Base-by-base conservation (phyloP, 2,797 vertebrate species). In the Prunella strophiata region DNA sequence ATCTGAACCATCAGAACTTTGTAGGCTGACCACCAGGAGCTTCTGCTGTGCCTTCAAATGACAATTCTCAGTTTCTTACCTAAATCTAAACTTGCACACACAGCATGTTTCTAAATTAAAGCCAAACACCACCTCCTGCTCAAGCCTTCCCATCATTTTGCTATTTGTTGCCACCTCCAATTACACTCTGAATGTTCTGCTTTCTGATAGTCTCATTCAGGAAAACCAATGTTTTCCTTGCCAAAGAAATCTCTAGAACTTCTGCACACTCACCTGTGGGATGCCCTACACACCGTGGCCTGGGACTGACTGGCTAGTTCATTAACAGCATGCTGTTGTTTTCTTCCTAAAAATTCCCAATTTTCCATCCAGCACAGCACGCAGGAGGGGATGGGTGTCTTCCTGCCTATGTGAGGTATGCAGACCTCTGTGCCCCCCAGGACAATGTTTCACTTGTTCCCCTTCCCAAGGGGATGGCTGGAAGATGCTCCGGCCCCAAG, bases 361-460 rank as follows among this genome's bases (percentile, higher is more conserved):
- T 57, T 83, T 85, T 81, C 65, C 7, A 2, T 14, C 17, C 58
- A 54, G 76, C 45, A 15, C 50, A 34, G 42, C 43, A 18, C 6
- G 22, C 16, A 61, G 79, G 59, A 73, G 54, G 70, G 30, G 73
- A 61, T 29, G 21, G 22, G 74, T 73, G 73, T 61, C 94, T 88
- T 74, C 84, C 91, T 85, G 48, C 76, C 91, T 85, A 9, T 79
- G 86, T 73, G 89, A 96, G 79, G 91, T 50, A 95, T 91, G 96
- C 91, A 91, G 94, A 93, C 85, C 52, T 83, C 86, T 95, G 45
- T 96, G 95, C 83, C 93, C 89, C 71, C 84, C 94, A 91, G 78
- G 93, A 97, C 96, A 94, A 95, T 74, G 91, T 62, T 75, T 94
- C 94, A n/a, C 79, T 96, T 97, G 95, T 97, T 97, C 95, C 65